phyloP scores from a whole-genome alignment of 2,113 vertebrate genomes.

The Engystomops pustulosus region DNA sequence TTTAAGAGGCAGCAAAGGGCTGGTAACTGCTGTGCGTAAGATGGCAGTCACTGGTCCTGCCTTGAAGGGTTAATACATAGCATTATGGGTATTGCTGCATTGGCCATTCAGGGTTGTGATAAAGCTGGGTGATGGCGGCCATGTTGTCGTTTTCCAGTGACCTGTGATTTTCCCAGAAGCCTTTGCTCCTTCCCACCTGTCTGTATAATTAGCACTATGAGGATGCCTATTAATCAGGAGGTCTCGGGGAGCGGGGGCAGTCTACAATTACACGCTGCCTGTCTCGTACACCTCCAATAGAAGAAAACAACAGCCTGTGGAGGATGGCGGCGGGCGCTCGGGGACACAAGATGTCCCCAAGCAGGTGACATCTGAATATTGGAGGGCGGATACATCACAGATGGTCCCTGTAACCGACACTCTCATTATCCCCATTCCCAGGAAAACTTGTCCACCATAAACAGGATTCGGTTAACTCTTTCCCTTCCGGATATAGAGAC shows the following conservation, averaged over 20 bases:
- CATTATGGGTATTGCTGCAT: too few relatives aligned
- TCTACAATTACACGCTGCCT: slow-evolving; percentile 45
- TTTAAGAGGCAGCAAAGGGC: background rate
- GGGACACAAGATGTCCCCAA: background rate
- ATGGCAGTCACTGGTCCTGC: too few relatives aligned
- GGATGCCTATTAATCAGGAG: slow-evolving; percentile 32
- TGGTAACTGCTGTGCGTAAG: too few relatives aligned
- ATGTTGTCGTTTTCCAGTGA: too few relatives aligned
- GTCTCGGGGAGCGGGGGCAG: background rate
- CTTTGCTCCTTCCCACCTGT: slow-evolving; percentile 24
- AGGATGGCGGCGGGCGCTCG: background rate
- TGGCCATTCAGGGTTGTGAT: too few relatives aligned
- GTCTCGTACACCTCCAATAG: background rate
- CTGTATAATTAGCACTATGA: slow-evolving; percentile 25
- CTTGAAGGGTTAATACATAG: too few relatives aligned
- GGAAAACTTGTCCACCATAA: background rate
- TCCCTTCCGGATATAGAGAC: background rate
- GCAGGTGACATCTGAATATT: slow-evolving; percentile 25
- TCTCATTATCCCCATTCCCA: slow-evolving; percentile 31
- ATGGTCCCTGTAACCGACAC: slow-evolving; percentile 52
- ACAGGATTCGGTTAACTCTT: background rate
- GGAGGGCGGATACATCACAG: slow-evolving; percentile 40
- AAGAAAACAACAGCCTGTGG: slow-evolving; percentile 13
- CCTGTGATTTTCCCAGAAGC: background rate
- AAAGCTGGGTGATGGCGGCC: too few relatives aligned